Percentiles rank a stretch among this genome's conserved stretches.
Evolutionary conservation across 2,888 invertebrate genomes (phyloP).

Genomic region (Stramonita haemastoma): DNA sequence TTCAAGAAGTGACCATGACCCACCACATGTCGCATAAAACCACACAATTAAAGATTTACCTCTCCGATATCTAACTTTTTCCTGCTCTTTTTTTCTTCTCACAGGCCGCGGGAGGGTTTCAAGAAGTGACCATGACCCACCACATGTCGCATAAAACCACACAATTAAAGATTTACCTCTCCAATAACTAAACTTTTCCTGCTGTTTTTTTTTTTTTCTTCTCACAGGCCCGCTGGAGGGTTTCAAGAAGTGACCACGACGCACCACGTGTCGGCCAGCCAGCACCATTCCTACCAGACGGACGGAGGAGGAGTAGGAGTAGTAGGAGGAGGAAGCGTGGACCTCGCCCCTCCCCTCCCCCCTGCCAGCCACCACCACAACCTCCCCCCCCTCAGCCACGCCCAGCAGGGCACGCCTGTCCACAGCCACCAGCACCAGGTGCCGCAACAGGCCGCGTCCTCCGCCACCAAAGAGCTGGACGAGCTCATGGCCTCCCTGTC

Average conservation of each 20-base stretch:
- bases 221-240: conserved; percentile 10
- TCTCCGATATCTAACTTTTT: too few species aligned
- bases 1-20: conserved; percentile 26
- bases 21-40: not conserved
- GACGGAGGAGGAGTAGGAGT: not conserved
- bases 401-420: conserved; percentile 40
- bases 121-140: conserved; percentile 20
- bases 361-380: conserved; percentile 50
- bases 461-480: conserved; percentile 95
- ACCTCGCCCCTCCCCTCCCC: conserved; percentile 17
- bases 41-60: too few species aligned
- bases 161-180: not conserved
- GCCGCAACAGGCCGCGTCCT: conserved; percentile 82
- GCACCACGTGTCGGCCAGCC: not conserved
- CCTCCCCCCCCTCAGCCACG: conserved; percentile 43
- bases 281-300: conserved; percentile 37
- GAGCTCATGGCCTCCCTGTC: conserved; percentile 97
- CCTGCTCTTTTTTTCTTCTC: not conserved
- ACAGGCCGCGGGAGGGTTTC: not conserved
- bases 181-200: not conserved
- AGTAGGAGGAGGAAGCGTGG: not conserved
- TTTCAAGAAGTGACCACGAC: conserved; percentile 26
- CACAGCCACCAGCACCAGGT: conserved; percentile 28
- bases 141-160: not conserved
- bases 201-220: not conserved